Evolutionary conservation across 2,888 invertebrate species (phyloP).

Genomic region (Leucoma salicis): DNA sequence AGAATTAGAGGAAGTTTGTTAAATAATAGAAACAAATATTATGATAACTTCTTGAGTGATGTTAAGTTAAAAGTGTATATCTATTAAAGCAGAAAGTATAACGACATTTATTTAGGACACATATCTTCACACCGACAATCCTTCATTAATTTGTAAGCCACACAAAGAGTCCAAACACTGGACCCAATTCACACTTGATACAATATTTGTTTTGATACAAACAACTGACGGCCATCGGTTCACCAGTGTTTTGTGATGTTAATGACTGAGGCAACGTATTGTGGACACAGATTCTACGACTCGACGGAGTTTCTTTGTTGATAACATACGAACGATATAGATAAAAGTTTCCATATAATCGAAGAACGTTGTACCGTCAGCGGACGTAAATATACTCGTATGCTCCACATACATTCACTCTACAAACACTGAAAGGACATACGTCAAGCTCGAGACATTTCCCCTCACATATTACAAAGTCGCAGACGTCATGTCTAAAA

Average conservation of each 20-base stretch:
- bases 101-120: slow-evolving; percentile 29
- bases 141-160: slow-evolving; percentile 73
- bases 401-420: neutral
- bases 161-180: slow-evolving; percentile 69
- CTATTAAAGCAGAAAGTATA: no score
- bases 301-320: slow-evolving; percentile 40
- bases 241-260: slow-evolving; percentile 70
- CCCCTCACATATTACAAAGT: slow-evolving; percentile 71
- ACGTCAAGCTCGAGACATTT: slow-evolving; percentile 72
- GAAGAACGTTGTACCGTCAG: neutral
- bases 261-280: slow-evolving; percentile 60
- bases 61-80: no score
- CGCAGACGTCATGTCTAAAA: slow-evolving; percentile 76
- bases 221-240: slow-evolving; percentile 73
- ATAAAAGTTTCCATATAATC: slow-evolving; percentile 5
- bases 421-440: slow-evolving; percentile 56
- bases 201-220: slow-evolving; percentile 79
- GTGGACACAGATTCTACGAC: slow-evolving; percentile 59
- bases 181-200: slow-evolving; percentile 72
- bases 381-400: no score
- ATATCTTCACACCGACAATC: slow-evolving; percentile 58
- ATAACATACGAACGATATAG: slow-evolving; percentile 15
- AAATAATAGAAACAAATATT: no score
- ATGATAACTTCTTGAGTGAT: no score
- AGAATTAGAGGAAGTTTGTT: no score